A percentile compares a stretch with the other conserved stretches of the same genome.
Conservation (phyloP, 2,113 vertebrate species). For the Alethe castanea region DNA sequence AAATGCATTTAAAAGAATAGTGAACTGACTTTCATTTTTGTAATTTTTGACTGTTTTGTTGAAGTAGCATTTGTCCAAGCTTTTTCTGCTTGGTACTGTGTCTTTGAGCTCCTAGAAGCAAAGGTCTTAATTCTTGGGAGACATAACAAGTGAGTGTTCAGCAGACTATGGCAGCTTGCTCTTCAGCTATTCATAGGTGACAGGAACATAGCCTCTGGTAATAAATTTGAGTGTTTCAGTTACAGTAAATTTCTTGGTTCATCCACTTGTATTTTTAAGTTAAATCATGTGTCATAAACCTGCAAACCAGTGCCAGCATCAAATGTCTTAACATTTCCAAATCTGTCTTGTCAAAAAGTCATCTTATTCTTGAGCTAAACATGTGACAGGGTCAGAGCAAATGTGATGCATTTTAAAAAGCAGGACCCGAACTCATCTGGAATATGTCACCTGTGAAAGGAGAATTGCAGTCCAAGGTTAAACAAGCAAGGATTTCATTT, state of each 20-base stretch:
- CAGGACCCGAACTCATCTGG: conserved; percentile 8
- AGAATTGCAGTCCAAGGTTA: conserved; percentile 54
- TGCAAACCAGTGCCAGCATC: neutral
- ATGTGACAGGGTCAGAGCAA: conserved; percentile 20
- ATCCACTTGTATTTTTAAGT: conserved; percentile 33
- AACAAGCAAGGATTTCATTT: conserved; percentile 53
- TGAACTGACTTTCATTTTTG: neutral
- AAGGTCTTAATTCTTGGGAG: neutral
- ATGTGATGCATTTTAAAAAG: conserved; percentile 7
- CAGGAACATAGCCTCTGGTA: neutral
- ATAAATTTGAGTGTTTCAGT: conserved; percentile 44
- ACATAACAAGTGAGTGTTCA: neutral
- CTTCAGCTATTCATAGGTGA: conserved; percentile 12
- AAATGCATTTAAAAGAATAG: neutral
- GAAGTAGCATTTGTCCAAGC: neutral
- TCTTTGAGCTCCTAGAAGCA: neutral
- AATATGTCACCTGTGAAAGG: conserved; percentile 6
- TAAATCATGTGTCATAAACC: conserved; percentile 20
- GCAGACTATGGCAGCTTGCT: neutral
- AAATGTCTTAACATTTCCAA: conserved; percentile 41
- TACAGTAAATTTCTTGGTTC: conserved; percentile 18
- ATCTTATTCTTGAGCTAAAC: neutral
- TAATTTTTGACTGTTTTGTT: neutral
- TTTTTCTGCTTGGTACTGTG: neutral
- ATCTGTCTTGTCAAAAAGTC: conserved; percentile 37